These are phyloP conservation scores for Steinernema khuongi DNA, from an alignment of 1,140 invertebrate genomes.

Conservation along the genomic window DNA sequence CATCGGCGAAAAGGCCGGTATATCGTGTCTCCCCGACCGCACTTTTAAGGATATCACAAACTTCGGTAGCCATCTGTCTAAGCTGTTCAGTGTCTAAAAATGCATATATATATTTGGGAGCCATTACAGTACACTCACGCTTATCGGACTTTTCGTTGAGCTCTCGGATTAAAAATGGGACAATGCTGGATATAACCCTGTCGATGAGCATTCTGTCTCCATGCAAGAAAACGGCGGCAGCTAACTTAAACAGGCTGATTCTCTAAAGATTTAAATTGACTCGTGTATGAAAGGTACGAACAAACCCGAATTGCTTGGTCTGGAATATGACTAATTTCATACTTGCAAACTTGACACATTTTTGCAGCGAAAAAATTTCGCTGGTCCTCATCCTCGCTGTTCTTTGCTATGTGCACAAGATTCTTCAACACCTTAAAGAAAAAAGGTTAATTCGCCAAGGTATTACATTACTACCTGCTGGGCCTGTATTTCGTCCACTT, in stretches of 20 bases:
- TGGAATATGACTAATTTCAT: neutral
- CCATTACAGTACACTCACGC: constrained; percentile 18
- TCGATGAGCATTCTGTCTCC: neutral
- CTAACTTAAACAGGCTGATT: constrained; percentile 30
- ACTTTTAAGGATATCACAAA: constrained; percentile 28
- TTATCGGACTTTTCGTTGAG: constrained; percentile 24
- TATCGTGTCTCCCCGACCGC: constrained; percentile 30
- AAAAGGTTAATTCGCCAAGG: constrained; percentile 18
- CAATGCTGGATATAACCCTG: constrained; percentile 19
- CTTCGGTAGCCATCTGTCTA: constrained; percentile 30
- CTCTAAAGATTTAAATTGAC: constrained; percentile 26
- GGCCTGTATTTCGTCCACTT: constrained; percentile 20
- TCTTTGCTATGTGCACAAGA: constrained; percentile 24
- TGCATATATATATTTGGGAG: neutral
- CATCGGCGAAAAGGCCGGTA: constrained; percentile 8
- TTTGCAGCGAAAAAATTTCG: constrained; percentile 15
- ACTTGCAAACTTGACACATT: constrained; percentile 4
- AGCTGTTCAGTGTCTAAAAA: constrained; percentile 34
- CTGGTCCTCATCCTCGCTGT: constrained; percentile 16
- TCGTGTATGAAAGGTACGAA: constrained; percentile 3
- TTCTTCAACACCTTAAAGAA: constrained; percentile 21
- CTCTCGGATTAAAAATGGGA: constrained; percentile 30
- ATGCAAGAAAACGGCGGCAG: constrained; percentile 28
- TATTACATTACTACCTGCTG: constrained; percentile 19
- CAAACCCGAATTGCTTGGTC: neutral